Percentiles rank a stretch among this genome's conserved stretches.
Evolutionary conservation across 1,140 invertebrate species (phyloP).

Genomic region (Drosophila virilis): DNA sequence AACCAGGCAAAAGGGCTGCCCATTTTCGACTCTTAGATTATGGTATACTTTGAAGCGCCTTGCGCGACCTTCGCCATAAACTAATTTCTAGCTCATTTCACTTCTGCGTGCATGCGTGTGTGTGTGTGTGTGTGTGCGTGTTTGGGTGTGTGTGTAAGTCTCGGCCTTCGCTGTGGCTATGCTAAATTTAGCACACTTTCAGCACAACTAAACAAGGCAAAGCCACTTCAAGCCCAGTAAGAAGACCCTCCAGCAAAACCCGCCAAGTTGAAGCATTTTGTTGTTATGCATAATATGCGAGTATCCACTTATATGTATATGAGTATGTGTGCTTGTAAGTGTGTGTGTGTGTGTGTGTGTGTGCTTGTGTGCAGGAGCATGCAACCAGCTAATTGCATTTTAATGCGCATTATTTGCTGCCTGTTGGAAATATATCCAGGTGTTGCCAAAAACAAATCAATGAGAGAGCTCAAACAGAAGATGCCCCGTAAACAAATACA

Average conservation of each 20-base stretch:
- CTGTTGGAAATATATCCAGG: constrained; percentile 43
- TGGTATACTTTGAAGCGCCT: constrained; percentile 13
- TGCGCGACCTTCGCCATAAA: constrained; percentile 67
- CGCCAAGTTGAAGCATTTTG: constrained; percentile 49
- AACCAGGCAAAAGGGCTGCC: constrained; percentile 28
- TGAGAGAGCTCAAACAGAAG: background rate
- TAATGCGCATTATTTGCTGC: constrained; percentile 66
- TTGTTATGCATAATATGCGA: constrained; percentile 35
- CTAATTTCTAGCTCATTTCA: constrained; percentile 80
- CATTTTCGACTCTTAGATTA: constrained; percentile 11
- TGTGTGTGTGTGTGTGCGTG: background rate
- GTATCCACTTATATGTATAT: constrained; percentile 23
- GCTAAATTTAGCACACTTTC: constrained; percentile 70
- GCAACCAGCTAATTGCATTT: constrained; percentile 68
- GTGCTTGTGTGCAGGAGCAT: constrained; percentile 9
- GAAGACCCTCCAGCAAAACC: constrained; percentile 29
- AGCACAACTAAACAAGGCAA: constrained; percentile 47
- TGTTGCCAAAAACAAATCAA: constrained; percentile 16
- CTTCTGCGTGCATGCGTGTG: constrained; percentile 10
- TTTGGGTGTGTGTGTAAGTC: background rate
- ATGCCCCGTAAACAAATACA: constrained; percentile 1
- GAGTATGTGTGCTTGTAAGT: background rate
- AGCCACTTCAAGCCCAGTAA: constrained; percentile 54
- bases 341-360: constrained; percentile 4
- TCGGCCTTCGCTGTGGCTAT: constrained; percentile 51